A percentile compares a stretch with the other conserved stretches of the same genome.
phyloP scores from a whole-genome alignment of 2,797 vertebrate species.

The Chelon auratus region DNA sequence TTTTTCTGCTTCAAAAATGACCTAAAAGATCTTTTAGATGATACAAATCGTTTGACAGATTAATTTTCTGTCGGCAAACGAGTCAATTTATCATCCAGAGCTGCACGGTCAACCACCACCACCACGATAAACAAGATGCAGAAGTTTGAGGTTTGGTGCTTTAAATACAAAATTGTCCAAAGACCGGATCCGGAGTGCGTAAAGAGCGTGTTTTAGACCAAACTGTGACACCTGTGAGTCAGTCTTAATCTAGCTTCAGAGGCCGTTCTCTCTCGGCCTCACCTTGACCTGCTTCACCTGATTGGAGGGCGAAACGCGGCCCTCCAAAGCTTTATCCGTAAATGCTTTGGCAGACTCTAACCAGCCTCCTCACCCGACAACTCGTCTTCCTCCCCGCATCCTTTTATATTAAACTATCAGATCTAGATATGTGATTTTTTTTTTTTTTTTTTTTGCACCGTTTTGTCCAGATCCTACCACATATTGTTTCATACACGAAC shows the following conservation, averaged over 20 bases:
- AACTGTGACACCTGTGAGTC: slow-evolving; percentile 27
- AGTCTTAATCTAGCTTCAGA: slow-evolving; percentile 39
- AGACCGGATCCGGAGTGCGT: not conserved
- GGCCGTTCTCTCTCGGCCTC: slow-evolving; percentile 17
- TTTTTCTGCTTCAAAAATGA: no score
- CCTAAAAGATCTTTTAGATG: not conserved
- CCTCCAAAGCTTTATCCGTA: slow-evolving; percentile 39
- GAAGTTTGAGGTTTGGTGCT: no score
- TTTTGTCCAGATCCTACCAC: slow-evolving; percentile 68
- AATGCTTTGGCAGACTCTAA: slow-evolving; percentile 59
- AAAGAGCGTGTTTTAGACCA: not conserved
- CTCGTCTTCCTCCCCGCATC: slow-evolving; percentile 20
- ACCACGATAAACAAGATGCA: no score
- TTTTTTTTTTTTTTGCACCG: slow-evolving; percentile 24
- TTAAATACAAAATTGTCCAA: not conserved
- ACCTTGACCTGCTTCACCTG: slow-evolving; percentile 32
- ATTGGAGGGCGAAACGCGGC: slow-evolving; percentile 21
- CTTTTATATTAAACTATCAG: slow-evolving; percentile 48
- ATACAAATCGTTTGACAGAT: not conserved
- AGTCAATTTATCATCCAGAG: not conserved
- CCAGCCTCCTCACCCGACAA: slow-evolving; percentile 32
- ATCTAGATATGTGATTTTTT: slow-evolving; percentile 63
- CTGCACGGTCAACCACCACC: not conserved
- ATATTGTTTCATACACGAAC: slow-evolving; percentile 69
- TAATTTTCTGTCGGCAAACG: not conserved